A percentile compares a stretch with the other conserved stretches of the same genome.
Conservation (phyloP, 2,888 invertebrate species). For the Halictus quadricinctus region DNA sequence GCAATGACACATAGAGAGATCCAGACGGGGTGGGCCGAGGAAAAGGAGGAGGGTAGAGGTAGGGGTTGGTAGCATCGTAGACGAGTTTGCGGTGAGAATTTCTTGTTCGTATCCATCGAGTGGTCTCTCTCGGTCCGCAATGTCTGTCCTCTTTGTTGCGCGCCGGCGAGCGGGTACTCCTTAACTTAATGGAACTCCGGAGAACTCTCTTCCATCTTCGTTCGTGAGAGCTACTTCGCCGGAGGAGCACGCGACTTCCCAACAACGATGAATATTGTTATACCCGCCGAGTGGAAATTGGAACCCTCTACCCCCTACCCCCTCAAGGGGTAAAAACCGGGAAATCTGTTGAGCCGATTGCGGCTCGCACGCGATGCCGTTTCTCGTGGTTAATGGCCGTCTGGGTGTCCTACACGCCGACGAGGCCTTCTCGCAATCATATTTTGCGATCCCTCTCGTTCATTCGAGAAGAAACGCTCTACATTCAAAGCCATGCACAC, state of each 20-base stretch:
- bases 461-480: not conserved
- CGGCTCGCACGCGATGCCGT: slow-evolving; percentile 2
- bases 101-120: slow-evolving; percentile 56
- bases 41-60: not conserved
- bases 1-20: slow-evolving; percentile 34
- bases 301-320: not conserved
- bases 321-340: slow-evolving; percentile 6
- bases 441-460: not conserved
- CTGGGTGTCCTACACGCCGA: not conserved
- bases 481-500: not conserved
- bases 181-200: slow-evolving; percentile 62
- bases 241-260: slow-evolving; percentile 44
- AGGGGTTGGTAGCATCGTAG: slow-evolving; percentile 1
- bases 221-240: slow-evolving; percentile 45
- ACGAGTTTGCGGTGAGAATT: slow-evolving; percentile 55
- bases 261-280: slow-evolving; percentile 59
- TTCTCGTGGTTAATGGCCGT: not conserved
- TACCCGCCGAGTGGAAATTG: slow-evolving; percentile 36
- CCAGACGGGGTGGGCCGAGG: not conserved
- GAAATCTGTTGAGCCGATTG: slow-evolving; percentile 30
- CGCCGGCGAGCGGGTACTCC: slow-evolving; percentile 42
- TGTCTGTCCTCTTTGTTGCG: slow-evolving; percentile 13
- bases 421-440: not conserved
- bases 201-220: slow-evolving; percentile 63
- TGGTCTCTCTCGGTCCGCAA: slow-evolving; percentile 12